Evolutionary conservation across 2,113 vertebrate genomes (phyloP).

Genomic region (Cathartes aura): DNA sequence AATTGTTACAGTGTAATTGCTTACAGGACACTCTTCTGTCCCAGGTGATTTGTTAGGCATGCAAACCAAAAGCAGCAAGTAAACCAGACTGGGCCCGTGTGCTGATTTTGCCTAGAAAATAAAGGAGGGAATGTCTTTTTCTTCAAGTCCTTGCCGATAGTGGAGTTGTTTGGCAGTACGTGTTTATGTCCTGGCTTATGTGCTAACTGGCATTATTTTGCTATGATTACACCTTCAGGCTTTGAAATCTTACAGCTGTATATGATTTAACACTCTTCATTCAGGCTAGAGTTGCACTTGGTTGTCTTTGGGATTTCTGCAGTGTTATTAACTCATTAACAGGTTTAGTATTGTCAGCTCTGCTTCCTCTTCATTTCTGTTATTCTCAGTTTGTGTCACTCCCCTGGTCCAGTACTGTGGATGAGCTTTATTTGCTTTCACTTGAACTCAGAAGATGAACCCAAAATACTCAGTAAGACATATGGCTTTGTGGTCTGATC

Average conservation of each 20-base stretch:
- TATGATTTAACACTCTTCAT: neutral
- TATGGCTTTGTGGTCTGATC: neutral
- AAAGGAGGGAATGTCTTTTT: neutral
- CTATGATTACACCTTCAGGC: neutral
- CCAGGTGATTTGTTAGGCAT: neutral
- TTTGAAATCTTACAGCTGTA: neutral
- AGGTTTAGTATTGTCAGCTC: neutral
- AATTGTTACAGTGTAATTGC: neutral
- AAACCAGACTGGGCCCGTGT: neutral
- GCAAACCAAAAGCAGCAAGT: neutral
- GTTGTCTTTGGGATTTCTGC: neutral
- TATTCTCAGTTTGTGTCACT: neutral
- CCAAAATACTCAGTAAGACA: neutral
- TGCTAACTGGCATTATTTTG: neutral
- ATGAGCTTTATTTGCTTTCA: neutral
- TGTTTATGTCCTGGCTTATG: neutral
- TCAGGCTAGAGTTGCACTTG: neutral
- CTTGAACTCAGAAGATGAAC: neutral
- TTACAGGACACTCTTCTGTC: neutral
- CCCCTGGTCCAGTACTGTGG: neutral
- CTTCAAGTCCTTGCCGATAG: neutral
- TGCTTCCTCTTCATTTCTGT: neutral
- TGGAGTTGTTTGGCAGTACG: neutral
- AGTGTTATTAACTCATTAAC: neutral
- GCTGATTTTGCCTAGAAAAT: neutral